A percentile compares a stretch with the other conserved stretches of the same genome.
Conservation (phyloP, 2,113 vertebrate genomes). For the Smithornis capensis region DNA sequence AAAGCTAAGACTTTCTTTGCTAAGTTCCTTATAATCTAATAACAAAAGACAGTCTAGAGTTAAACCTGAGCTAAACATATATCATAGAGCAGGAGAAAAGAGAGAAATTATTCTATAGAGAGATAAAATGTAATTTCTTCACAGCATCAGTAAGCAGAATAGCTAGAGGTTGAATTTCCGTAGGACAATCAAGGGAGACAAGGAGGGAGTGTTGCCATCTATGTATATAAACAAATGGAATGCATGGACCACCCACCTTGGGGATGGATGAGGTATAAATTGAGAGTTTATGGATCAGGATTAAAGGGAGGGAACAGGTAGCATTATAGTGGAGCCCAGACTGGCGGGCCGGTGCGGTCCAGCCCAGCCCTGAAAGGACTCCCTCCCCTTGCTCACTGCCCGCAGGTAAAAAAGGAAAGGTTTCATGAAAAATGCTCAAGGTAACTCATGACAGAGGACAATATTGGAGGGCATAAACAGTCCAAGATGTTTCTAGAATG, state of each 20-base stretch:
- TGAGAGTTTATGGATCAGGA: not conserved
- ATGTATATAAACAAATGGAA: not conserved
- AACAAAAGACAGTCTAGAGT: not conserved
- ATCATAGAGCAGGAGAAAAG: not conserved
- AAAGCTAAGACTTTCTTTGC: not conserved
- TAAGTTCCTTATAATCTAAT: not conserved
- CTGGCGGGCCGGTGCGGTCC: no score
- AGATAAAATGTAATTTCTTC: not conserved
- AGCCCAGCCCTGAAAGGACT: no score
- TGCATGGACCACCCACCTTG: not conserved
- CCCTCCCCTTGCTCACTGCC: no score
- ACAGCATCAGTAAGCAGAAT: not conserved
- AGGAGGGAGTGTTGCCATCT: not conserved
- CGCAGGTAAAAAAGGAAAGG: no score
- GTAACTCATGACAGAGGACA: no score
- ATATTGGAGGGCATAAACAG: not conserved
- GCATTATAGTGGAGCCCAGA: not conserved
- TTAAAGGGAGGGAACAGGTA: not conserved
- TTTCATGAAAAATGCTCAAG: no score
- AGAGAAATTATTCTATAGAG: not conserved
- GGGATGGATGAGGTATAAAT: not conserved
- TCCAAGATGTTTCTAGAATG: no score
- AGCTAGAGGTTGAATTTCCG: not conserved
- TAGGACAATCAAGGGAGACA: not conserved
- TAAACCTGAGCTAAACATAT: not conserved